Conservation (phyloP, 2,113 vertebrate species). For the Dissostichus mawsoni region DNA sequence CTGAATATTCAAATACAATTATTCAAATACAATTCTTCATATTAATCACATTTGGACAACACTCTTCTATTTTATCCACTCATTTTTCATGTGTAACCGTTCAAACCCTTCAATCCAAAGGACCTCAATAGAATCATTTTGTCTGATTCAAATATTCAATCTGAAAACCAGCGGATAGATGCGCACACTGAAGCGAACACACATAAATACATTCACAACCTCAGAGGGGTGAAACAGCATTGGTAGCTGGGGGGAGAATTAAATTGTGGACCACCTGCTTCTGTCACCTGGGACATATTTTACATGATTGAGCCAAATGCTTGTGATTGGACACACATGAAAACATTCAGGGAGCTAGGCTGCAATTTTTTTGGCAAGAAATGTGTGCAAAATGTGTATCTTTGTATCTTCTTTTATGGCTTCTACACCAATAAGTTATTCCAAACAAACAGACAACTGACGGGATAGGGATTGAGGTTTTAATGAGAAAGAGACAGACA, state of each 20-base stretch:
- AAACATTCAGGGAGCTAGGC: slow-evolving; percentile 55
- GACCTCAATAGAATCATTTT: slow-evolving; percentile 51
- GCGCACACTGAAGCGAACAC: slow-evolving; percentile 6
- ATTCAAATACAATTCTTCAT: slow-evolving; percentile 72
- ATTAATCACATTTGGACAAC: slow-evolving; percentile 78
- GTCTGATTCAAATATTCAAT: slow-evolving; percentile 68
- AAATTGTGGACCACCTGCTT: slow-evolving; percentile 74
- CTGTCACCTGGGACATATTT: slow-evolving; percentile 73
- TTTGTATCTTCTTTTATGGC: slow-evolving; percentile 23
- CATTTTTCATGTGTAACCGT: slow-evolving; percentile 78
- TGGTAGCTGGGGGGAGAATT: slow-evolving; percentile 33
- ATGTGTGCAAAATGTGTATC: slow-evolving; percentile 26
- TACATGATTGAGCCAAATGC: slow-evolving; percentile 79
- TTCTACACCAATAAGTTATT: slow-evolving; percentile 51
- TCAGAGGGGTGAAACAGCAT: slow-evolving; percentile 29
- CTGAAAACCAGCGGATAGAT: slow-evolving; percentile 41
- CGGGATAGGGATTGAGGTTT: slow-evolving; percentile 71
- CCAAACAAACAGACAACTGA: slow-evolving; percentile 75
- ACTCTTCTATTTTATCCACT: slow-evolving; percentile 51
- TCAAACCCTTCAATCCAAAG: slow-evolving; percentile 53
- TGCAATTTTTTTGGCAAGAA: slow-evolving; percentile 51
- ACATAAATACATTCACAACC: slow-evolving; percentile 21
- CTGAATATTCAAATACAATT: slow-evolving; percentile 78
- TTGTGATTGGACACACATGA: slow-evolving; percentile 76
- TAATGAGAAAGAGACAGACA: slow-evolving; percentile 82